These are phyloP conservation scores for Chirona hameri DNA, from an alignment of 2,888 invertebrate genomes.

Conservation along the genomic window DNA sequence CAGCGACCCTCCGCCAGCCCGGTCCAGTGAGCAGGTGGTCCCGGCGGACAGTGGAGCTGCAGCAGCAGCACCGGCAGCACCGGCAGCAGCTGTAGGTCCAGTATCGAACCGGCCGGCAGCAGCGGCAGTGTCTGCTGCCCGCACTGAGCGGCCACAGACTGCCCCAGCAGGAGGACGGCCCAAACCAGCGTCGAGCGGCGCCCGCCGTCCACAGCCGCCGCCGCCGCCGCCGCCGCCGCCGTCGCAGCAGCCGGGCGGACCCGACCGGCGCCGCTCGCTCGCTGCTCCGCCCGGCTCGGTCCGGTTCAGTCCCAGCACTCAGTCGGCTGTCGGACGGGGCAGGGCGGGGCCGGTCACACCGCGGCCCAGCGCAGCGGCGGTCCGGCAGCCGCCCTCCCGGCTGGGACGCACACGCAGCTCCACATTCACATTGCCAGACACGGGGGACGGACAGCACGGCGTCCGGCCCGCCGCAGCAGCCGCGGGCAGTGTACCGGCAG, in stretches of 20 bases:
- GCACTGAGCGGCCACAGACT: no score
- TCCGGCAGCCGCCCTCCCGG: not conserved
- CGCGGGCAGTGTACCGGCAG: no score
- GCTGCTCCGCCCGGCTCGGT: constrained; percentile 26
- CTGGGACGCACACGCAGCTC: not conserved
- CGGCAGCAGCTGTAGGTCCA: not conserved
- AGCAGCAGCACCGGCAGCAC: not conserved
- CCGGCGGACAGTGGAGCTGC: not conserved
- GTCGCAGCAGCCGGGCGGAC: not conserved
- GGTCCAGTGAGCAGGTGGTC: not conserved
- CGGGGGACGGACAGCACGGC: not conserved
- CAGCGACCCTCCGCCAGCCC: not conserved
- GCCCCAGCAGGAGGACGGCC: no score
- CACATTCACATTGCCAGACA: not conserved
- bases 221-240: not conserved
- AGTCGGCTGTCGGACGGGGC: not conserved
- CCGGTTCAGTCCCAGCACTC: not conserved
- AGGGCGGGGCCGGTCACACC: not conserved
- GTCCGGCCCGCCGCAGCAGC: no score
- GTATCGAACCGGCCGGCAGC: not conserved
- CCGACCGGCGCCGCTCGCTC: not conserved
- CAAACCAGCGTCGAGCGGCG: not conserved
- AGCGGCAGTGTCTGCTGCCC: not conserved
- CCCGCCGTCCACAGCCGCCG: not conserved
- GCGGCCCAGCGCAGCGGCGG: not conserved